Evolutionary conservation across 35 echinoderm and acorn worm genomes (phyloP), one percentile per base, ranked within the genome.

Genomic region (Stichopus chloronotus): DNA sequence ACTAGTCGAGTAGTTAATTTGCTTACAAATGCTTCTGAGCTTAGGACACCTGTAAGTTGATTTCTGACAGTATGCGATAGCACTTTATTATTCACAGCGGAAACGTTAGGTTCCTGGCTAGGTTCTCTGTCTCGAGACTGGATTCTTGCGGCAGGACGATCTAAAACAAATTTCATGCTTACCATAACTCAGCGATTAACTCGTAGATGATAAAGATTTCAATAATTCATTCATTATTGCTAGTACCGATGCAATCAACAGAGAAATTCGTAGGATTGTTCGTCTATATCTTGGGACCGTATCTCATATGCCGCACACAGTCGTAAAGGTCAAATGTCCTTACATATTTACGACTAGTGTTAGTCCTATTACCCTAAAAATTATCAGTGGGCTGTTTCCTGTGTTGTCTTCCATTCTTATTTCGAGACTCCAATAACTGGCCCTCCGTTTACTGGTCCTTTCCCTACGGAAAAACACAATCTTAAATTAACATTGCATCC

Each of bases 31-130:
- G 4, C 72, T 8, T 76, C 72, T 21, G 72, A 76, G 72, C 72
- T 76, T 76, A 76, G 72, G 72, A 76, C 72, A 76, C 72, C 72
- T 17, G 72, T 76, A 11, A 76, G 72, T 76, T 8, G 72, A 4
- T 76, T 76, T 76, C 72, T 17, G 72, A 76, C 72, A 76, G 10
- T 76, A 76, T 76, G 72, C 72, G 72, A 76, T 76, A 76, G 72
- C 19, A 6, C 8, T 6, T 76, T 17, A 24, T 76, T 76, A 76
- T 24, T 8, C 72, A 76, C 72, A 24, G 72, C 25, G 14, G 14
- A 76, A 76, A 76, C 65, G 72, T 17, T 76, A 76, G 72, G 72
- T 24, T 24, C 72, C 72, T 76, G 65, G 65, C 65, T 71, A 71
- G 1, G 65, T n/a, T 71, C 65, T 71, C n/a, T 71, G 65, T 71